Conservation (phyloP, 2,797 vertebrate species). For the Pelobates cultripes region DNA sequence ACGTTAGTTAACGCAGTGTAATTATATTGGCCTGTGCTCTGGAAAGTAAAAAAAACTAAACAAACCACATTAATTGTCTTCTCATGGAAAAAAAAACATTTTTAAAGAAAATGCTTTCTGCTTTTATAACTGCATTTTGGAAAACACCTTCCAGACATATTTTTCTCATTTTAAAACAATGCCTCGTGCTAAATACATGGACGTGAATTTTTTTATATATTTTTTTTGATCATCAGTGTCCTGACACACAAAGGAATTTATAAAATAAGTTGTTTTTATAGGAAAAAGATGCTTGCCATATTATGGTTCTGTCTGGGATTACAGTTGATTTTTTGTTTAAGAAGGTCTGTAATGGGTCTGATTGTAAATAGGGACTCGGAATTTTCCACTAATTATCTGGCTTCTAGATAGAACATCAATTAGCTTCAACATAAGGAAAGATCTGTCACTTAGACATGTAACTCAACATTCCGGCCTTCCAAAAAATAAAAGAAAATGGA, state of each 20-base stretch:
- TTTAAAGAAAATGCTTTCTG: neutral
- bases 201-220: neutral
- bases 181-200: neutral
- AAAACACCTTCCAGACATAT: constrained; percentile 34
- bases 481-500: too few relatives aligned
- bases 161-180: constrained; percentile 36
- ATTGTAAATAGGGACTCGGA: too few relatives aligned
- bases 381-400: neutral
- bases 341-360: neutral
- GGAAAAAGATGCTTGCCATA: neutral
- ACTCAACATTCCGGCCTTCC: too few relatives aligned
- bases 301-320: neutral
- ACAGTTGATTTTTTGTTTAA: neutral
- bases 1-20: constrained; percentile 35
- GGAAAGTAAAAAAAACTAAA: constrained; percentile 9
- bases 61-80: constrained; percentile 35
- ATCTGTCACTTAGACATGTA: too few relatives aligned
- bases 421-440: neutral
- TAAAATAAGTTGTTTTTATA: neutral
- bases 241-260: constrained; percentile 1
- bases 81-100: constrained; percentile 40
- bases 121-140: constrained; percentile 15
- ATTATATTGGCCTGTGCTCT: constrained; percentile 43
- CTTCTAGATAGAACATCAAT: neutral
- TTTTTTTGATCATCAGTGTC: neutral